Conservation (phyloP, 2,113 vertebrate genomes). For the Progne subis region DNA sequence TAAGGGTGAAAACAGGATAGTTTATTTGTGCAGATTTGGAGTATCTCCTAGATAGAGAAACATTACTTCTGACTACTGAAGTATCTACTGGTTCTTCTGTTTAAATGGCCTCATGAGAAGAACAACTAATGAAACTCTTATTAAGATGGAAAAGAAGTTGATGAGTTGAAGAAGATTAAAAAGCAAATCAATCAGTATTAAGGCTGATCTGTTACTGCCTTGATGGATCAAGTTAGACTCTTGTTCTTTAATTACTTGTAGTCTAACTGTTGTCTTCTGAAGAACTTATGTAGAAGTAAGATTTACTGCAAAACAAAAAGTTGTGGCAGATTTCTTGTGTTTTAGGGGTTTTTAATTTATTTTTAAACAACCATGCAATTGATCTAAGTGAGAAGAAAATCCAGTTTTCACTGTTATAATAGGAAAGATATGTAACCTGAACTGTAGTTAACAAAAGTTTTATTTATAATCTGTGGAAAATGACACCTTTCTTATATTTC, state of each 20-base stretch:
- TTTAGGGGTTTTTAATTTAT: background rate
- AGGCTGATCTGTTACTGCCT: background rate
- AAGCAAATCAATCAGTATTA: conserved; percentile 12
- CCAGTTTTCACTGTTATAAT: background rate
- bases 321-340: too few species aligned
- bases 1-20: background rate
- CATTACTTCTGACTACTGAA: background rate
- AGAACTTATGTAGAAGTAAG: background rate
- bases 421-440: background rate
- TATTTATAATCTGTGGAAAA: background rate
- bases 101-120: conserved; percentile 21
- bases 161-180: conserved; percentile 54
- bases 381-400: background rate
- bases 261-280: background rate
- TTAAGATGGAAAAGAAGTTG: conserved; percentile 16
- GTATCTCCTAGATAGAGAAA: background rate
- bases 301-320: background rate
- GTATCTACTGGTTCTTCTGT: background rate
- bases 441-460: background rate
- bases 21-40: background rate
- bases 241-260: conserved; percentile 32
- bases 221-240: background rate
- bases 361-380: background rate
- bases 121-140: conserved; percentile 30
- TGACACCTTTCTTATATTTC: background rate